Percentiles rank a stretch among this genome's conserved stretches.
phyloP scores from a whole-genome alignment of 2,797 vertebrate genomes.

The Sphaeramia orbicularis region DNA sequence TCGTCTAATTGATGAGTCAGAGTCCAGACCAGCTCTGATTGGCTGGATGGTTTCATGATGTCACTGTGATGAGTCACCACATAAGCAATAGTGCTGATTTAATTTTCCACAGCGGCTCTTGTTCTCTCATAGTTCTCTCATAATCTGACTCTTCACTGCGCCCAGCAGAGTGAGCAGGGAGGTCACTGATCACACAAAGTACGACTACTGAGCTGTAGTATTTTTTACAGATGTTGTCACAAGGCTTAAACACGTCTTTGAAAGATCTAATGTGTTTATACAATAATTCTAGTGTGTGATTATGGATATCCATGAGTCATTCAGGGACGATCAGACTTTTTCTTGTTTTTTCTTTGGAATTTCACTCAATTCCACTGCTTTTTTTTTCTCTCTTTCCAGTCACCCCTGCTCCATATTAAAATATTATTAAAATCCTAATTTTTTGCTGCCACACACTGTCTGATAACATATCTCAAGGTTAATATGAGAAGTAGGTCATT shows the following conservation, averaged over 20 bases:
- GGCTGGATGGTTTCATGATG: slow-evolving; percentile 64
- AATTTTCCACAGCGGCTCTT: slow-evolving; percentile 33
- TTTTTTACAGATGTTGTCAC: background rate
- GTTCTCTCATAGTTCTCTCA: slow-evolving; percentile 16
- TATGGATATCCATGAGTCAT: too few species aligned
- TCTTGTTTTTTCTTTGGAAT: too few species aligned
- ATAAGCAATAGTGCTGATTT: slow-evolving; percentile 47
- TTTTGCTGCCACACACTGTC: background rate
- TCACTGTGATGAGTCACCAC: slow-evolving; percentile 71
- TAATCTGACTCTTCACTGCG: slow-evolving; percentile 18
- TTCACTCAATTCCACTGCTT: too few species aligned
- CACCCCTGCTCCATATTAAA: background rate
- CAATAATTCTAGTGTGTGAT: too few species aligned
- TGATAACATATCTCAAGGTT: slow-evolving; percentile 13
- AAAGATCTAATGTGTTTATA: background rate
- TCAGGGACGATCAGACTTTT: too few species aligned
- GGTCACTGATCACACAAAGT: slow-evolving; percentile 6
- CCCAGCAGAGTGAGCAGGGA: background rate
- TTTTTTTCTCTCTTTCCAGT: background rate
- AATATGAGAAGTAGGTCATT: slow-evolving; percentile 5
- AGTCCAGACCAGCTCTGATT: slow-evolving; percentile 44
- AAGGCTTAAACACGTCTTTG: background rate
- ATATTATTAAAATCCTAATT: slow-evolving; percentile 6
- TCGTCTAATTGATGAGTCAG: slow-evolving; percentile 65
- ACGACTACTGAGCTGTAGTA: background rate